These are phyloP conservation scores for Lochmaea crataegi DNA, from an alignment of 2,888 invertebrate species.

Conservation along the genomic window DNA sequence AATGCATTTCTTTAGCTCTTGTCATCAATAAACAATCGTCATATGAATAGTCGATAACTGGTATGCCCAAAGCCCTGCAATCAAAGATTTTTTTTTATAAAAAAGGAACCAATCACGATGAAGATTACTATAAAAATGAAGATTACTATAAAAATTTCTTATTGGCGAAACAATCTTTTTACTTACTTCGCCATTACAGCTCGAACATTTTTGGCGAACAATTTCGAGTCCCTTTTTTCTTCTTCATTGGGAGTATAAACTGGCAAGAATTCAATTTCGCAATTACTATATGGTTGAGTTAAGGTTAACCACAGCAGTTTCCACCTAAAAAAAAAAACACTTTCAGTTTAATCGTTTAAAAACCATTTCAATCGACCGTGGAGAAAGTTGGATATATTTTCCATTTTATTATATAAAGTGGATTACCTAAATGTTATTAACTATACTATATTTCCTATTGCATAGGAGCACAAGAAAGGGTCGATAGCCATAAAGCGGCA, in stretches of 20 bases:
- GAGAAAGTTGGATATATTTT: too few species aligned
- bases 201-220: slow-evolving; percentile 91
- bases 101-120: too few species aligned
- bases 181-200: slow-evolving; percentile 89
- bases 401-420: too few species aligned
- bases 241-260: slow-evolving; percentile 90
- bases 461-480: too few species aligned
- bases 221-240: slow-evolving; percentile 86
- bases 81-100: too few species aligned
- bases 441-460: too few species aligned
- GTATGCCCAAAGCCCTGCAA: slow-evolving; percentile 84
- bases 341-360: too few species aligned
- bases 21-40: slow-evolving; percentile 90
- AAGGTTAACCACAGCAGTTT: slow-evolving; percentile 89
- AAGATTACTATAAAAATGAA: background rate
- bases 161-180: too few species aligned
- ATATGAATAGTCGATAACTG: slow-evolving; percentile 91
- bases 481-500: too few species aligned
- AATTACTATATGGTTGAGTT: slow-evolving; percentile 86
- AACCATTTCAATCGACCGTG: too few species aligned
- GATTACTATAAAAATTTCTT: background rate
- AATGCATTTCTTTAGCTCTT: slow-evolving; percentile 84
- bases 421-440: too few species aligned
- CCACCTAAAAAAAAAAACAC: slow-evolving; percentile 67
- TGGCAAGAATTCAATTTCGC: slow-evolving; percentile 93